Evolutionary conservation across 2,113 vertebrate species (phyloP).

Genomic region (Arizona elegans): DNA sequence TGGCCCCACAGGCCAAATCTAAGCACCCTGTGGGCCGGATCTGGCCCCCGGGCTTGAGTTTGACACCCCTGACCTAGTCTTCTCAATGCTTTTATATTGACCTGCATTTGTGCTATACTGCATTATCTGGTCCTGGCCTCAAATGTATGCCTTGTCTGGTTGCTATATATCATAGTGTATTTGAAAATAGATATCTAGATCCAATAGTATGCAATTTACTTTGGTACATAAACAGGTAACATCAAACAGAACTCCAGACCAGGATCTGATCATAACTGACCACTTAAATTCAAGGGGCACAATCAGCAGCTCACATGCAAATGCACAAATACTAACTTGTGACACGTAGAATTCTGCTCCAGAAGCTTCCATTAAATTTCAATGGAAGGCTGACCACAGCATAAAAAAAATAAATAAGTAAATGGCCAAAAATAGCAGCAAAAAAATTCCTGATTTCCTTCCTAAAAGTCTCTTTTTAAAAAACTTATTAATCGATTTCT

Average conservation of each 20-base stretch:
- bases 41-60: no score
- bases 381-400: no score
- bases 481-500: background rate
- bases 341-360: background rate
- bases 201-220: background rate
- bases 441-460: background rate
- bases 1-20: no score
- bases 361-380: background rate
- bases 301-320: background rate
- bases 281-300: background rate
- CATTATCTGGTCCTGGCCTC: background rate
- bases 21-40: no score
- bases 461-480: background rate
- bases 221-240: background rate
- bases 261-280: background rate
- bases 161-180: background rate
- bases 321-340: background rate
- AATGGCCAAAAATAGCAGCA: background rate
- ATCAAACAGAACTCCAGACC: background rate
- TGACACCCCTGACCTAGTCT: background rate
- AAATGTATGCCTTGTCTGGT: background rate
- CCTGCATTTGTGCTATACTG: background rate
- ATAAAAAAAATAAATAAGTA: background rate
- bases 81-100: background rate
- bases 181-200: background rate